A percentile compares a stretch with the other conserved stretches of the same genome.
These are phyloP conservation scores for Ivindomyrus marchei DNA, from an alignment of 2,113 vertebrate genomes.

Conservation along the genomic window DNA sequence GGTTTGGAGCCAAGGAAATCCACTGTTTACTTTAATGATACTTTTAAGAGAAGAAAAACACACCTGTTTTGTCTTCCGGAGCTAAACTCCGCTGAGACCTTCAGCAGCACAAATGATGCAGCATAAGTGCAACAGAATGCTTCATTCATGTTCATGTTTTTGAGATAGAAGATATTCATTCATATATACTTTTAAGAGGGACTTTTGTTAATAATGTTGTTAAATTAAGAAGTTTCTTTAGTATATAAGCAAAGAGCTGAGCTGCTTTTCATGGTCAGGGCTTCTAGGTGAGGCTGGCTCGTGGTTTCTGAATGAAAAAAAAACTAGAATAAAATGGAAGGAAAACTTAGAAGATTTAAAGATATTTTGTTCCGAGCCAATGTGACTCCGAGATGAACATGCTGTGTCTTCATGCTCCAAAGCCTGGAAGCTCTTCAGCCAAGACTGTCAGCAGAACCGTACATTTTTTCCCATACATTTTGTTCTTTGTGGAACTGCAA, in stretches of 20 bases:
- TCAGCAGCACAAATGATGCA: not conserved
- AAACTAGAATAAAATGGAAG: not conserved
- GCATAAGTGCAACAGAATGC: not conserved
- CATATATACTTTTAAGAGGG: not conserved
- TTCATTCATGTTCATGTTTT: not conserved
- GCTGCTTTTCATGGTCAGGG: not conserved
- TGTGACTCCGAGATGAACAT: not conserved
- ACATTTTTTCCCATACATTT: not conserved
- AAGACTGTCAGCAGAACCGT: not conserved
- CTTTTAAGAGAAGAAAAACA: slow-evolving; percentile 1
- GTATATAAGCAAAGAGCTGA: not conserved
- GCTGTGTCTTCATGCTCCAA: not conserved
- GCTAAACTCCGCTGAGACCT: not conserved
- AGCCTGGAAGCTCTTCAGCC: not conserved
- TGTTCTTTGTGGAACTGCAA: not conserved
- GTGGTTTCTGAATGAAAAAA: not conserved
- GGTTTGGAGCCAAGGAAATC: not conserved
- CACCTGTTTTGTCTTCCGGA: not conserved
- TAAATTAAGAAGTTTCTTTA: not conserved
- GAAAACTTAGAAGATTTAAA: not conserved
- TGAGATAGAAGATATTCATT: not conserved
- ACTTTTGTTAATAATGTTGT: not conserved
- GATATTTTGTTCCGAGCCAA: not conserved
- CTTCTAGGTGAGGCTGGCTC: not conserved
- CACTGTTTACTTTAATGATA: slow-evolving; percentile 9